Base-by-base conservation (phyloP, 2,797 vertebrate genomes). In the Oophaga sylvatica region DNA sequence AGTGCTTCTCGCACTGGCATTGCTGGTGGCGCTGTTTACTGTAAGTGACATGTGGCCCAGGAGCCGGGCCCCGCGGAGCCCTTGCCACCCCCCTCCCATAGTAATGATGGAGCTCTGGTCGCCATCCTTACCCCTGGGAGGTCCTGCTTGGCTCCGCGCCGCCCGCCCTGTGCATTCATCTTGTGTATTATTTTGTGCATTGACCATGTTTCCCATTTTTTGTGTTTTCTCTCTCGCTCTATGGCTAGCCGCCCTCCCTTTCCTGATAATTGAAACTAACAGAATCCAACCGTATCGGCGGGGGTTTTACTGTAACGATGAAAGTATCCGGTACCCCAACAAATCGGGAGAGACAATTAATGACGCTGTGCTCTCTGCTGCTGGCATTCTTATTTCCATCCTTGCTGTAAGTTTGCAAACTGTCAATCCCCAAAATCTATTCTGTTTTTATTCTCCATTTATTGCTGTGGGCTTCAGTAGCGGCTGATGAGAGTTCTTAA, bases 181-280 rank as follows among this genome's bases (percentile, higher is more conserved):
- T 71, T 93, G 87, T 92, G 89, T 67, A 62, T 67, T 71, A 56
- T 90, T 48, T 94, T 92, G 91, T 92, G 93, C 83, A 93, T 85
- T 89, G 89, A 81, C 83, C 90, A 91, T 2, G 13, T 9, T 80
- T 83, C 12, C 88, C 17, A 8, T 91, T 57, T 67, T 0, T 82
- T 89, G n/a, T 90, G 35, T 67, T 86, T 20, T 71, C 76, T 80
- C 84, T 86, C 56, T 80, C 13, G 84, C 84, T 87, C 76, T 62
- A 80, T 92, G 84, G 92, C 91, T 93, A 99, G 98, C 98, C 87
- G 97, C 96, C 93, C 96, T 99, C 92, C 98, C 98, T 92, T 99
- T 99, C 96, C 96, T 99, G 95, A 97, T 99, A 95, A 98, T 99
- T 89, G 97, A 99, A 96, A 97, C 97, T 80, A 99, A 97, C 96